A percentile compares a stretch with the other conserved stretches of the same genome.
These are phyloP conservation scores for Drosophila neotestacea DNA, from an alignment of 2,888 invertebrate genomes.

Conservation along the genomic window DNA sequence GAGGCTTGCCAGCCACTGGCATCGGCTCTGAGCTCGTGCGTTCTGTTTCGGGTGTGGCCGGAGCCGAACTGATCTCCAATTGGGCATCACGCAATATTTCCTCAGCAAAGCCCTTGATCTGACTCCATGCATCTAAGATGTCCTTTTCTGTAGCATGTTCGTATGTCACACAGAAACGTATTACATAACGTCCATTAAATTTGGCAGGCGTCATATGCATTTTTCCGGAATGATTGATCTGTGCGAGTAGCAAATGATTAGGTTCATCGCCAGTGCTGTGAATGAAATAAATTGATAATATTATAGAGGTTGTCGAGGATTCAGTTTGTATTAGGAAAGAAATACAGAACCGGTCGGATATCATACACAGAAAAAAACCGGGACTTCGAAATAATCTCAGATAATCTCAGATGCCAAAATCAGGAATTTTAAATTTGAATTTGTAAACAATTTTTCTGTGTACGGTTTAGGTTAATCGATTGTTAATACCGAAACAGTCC, in stretches of 20 bases:
- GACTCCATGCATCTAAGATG: slow-evolving; percentile 89
- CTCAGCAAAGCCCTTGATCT: slow-evolving; percentile 88
- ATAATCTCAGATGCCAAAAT: too few relatives aligned
- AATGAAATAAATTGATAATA: background rate
- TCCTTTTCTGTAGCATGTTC: slow-evolving; percentile 91
- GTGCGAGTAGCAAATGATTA: slow-evolving; percentile 91
- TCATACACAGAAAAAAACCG: too few relatives aligned
- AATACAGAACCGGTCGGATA: too few relatives aligned
- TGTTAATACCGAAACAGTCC: too few relatives aligned
- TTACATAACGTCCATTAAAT: slow-evolving; percentile 90
- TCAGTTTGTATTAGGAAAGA: background rate
- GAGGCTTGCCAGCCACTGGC: slow-evolving; percentile 76
- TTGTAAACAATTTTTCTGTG: too few relatives aligned
- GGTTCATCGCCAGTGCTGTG: slow-evolving; percentile 88
- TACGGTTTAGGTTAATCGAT: too few relatives aligned
- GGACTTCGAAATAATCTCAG: too few relatives aligned
- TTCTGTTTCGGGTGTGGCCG: slow-evolving; percentile 80
- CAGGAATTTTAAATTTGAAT: too few relatives aligned
- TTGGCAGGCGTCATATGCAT: slow-evolving; percentile 95
- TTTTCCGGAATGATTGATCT: slow-evolving; percentile 93
- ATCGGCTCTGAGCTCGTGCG: slow-evolving; percentile 73
- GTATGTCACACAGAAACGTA: slow-evolving; percentile 92
- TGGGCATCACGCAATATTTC: slow-evolving; percentile 86
- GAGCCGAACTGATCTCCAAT: slow-evolving; percentile 73
- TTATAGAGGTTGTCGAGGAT: background rate